These are phyloP conservation scores for Oryctes rhinoceros DNA, from an alignment of 1,140 invertebrate genomes.

Conservation along the genomic window DNA sequence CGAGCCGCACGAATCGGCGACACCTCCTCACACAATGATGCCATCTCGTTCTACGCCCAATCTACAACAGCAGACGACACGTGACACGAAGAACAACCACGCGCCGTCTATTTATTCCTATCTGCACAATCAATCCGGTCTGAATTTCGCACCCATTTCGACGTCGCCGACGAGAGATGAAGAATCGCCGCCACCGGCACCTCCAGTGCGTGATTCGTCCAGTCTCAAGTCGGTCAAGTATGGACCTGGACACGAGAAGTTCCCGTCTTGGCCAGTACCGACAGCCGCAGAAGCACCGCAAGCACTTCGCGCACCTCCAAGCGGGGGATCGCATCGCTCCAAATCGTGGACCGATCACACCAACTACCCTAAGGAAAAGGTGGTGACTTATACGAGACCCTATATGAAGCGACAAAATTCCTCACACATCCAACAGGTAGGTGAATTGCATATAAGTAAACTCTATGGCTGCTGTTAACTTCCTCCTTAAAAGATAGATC, in stretches of 20 bases:
- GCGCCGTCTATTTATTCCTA: constrained; percentile 57
- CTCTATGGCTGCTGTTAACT: too few relatives aligned
- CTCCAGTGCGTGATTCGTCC: constrained; percentile 74
- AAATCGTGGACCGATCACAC: constrained; percentile 81
- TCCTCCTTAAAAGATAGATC: too few relatives aligned
- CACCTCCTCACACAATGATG: constrained; percentile 55
- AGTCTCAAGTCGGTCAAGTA: constrained; percentile 74
- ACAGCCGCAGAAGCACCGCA: constrained; percentile 62
- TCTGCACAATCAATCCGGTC: constrained; percentile 56
- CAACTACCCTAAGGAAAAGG: constrained; percentile 77
- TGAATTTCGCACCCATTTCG: constrained; percentile 46
- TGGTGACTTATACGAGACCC: constrained; percentile 71
- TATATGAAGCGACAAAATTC: constrained; percentile 73
- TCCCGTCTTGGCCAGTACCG: constrained; percentile 79
- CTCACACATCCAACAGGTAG: constrained; percentile 72
- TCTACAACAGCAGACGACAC: constrained; percentile 52
- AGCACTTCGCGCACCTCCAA: constrained; percentile 64
- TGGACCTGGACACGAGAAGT: constrained; percentile 81
- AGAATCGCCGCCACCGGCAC: constrained; percentile 65
- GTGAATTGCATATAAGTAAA: not conserved
- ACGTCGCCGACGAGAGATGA: constrained; percentile 50
- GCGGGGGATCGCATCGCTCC: constrained; percentile 68
- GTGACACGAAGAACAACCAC: constrained; percentile 48
- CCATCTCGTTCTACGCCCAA: constrained; percentile 63
- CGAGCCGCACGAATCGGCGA: constrained; percentile 42